Evolutionary conservation across 2,888 invertebrate genomes (phyloP).

Genomic region (Orchesellides sinensis): DNA sequence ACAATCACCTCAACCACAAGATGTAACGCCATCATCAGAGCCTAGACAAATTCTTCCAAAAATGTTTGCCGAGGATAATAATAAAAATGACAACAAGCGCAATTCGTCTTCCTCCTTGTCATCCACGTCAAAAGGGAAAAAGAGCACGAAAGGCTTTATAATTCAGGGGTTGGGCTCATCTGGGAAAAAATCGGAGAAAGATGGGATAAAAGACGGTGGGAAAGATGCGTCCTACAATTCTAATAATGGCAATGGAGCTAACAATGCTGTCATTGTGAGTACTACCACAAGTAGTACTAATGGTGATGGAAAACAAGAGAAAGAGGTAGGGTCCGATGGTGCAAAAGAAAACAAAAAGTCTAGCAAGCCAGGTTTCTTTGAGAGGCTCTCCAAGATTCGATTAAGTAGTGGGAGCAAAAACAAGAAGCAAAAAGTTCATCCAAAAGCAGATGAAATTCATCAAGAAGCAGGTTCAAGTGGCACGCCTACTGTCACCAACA

Average conservation of each 20-base stretch:
- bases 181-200: constrained; percentile 67
- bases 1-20: constrained; percentile 59
- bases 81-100: constrained; percentile 68
- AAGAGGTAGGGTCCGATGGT: constrained; percentile 27
- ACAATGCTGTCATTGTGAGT: neutral
- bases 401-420: constrained; percentile 72
- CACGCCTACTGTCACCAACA: constrained; percentile 39
- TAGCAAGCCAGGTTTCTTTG: constrained; percentile 74
- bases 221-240: neutral
- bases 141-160: constrained; percentile 67
- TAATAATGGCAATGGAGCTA: constrained; percentile 38
- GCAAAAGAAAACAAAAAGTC: constrained; percentile 68
- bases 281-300: neutral
- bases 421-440: constrained; percentile 73
- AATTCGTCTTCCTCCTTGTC: constrained; percentile 63
- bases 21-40: constrained; percentile 36
- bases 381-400: constrained; percentile 73
- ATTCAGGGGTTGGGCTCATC: constrained; percentile 63
- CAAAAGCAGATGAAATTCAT: constrained; percentile 66
- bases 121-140: constrained; percentile 61
- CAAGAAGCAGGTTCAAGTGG: constrained; percentile 55
- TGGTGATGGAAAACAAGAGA: constrained; percentile 46
- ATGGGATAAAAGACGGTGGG: constrained; percentile 30
- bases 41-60: constrained; percentile 73
- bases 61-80: constrained; percentile 73